Percentiles rank a stretch among this genome's conserved stretches.
Evolutionary conservation across 2,888 invertebrate species (phyloP).

Genomic region (Ametastegia equiseti): DNA sequence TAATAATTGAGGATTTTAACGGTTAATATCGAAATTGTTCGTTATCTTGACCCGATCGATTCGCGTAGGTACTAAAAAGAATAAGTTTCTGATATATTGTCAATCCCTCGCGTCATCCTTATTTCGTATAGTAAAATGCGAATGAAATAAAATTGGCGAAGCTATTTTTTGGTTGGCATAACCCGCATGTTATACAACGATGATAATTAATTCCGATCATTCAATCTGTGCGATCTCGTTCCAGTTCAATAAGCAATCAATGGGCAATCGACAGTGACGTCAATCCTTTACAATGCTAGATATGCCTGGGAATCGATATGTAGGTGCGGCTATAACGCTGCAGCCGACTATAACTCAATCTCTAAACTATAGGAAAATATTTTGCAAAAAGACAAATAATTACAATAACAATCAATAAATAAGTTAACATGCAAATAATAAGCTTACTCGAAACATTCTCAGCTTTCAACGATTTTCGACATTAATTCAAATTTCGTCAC

Average conservation of each 20-base stretch:
- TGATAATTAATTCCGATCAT: constrained; percentile 49
- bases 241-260: constrained; percentile 51
- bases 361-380: not conserved
- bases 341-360: not conserved
- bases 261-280: constrained; percentile 46
- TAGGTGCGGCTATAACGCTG: not conserved
- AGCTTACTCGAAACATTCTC: not conserved
- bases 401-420: not conserved
- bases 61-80: too few species aligned
- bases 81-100: too few species aligned
- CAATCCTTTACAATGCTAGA: constrained; percentile 48
- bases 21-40: too few species aligned
- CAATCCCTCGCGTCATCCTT: too few species aligned
- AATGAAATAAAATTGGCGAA: not conserved
- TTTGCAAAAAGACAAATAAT: not conserved
- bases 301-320: constrained; percentile 50
- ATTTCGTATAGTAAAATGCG: not conserved
- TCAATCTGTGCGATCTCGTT: constrained; percentile 53
- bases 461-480: too few species aligned
- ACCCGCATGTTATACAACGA: not conserved
- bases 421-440: not conserved
- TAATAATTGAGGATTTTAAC: too few species aligned
- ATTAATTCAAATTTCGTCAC: too few species aligned
- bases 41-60: too few species aligned
- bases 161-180: not conserved